Conservation (phyloP, 2,113 vertebrate genomes). For the Octodon degus region DNA sequence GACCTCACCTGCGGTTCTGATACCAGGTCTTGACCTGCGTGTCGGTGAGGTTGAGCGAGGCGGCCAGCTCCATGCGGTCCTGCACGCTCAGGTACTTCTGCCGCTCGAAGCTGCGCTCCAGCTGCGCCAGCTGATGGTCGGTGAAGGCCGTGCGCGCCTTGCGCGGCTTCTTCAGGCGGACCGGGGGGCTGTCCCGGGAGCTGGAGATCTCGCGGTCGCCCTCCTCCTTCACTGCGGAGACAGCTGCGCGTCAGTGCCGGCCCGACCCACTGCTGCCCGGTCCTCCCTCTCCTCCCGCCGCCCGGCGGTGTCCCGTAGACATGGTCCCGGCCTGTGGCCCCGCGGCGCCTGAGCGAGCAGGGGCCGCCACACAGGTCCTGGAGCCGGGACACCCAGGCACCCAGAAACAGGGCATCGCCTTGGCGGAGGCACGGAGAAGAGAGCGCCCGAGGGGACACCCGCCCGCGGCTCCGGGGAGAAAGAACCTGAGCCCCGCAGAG, state of each 20-base stretch:
- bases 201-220: conserved; percentile 98
- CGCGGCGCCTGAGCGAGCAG: background rate
- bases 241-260: conserved; percentile 35
- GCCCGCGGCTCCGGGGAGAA: background rate
- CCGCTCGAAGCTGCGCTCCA: conserved; percentile 98
- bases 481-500: background rate
- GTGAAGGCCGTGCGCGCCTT: conserved; percentile 99
- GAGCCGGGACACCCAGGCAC: background rate
- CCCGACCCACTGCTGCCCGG: background rate
- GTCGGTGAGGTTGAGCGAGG: conserved; percentile 99
- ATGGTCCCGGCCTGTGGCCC: background rate
- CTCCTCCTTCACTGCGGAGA: conserved; percentile 95
- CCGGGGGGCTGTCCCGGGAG: conserved; percentile 96
- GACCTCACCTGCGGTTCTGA: conserved; percentile 97
- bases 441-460: background rate
- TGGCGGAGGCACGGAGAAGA: background rate
- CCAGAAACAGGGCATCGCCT: too few species aligned
- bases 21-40: conserved; percentile 99
- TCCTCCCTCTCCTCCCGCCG: background rate
- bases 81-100: conserved; percentile 99
- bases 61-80: conserved; percentile 99
- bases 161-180: conserved; percentile 97
- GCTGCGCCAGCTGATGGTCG: conserved; percentile 98
- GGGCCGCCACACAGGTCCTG: background rate
- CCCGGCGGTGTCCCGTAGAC: accelerated